phyloP scores from a whole-genome alignment of 2,113 vertebrate genomes.

The Coptodon rendalli region DNA sequence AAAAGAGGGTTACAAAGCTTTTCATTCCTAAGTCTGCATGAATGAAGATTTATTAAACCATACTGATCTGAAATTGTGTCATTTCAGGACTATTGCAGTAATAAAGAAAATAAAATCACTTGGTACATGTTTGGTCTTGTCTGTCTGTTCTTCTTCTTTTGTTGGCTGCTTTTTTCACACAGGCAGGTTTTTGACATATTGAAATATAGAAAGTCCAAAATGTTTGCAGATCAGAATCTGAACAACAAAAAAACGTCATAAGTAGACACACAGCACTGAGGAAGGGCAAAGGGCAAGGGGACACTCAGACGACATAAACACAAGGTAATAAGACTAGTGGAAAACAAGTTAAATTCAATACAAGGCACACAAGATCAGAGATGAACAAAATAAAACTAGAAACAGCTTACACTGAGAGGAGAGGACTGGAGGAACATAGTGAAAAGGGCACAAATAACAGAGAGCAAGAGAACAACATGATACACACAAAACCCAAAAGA shows the following conservation, averaged over 20 bases:
- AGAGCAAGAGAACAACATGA: not conserved
- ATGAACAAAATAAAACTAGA: not conserved
- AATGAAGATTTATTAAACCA: not conserved
- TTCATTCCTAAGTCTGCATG: not conserved
- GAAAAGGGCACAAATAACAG: not conserved
- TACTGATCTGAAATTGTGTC: not conserved
- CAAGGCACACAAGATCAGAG: not conserved
- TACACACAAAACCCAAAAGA: not conserved
- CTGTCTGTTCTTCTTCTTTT: not conserved
- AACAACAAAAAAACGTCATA: fast-evolving
- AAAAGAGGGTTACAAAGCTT: not conserved
- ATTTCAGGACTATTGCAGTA: not conserved
- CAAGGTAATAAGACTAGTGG: not conserved
- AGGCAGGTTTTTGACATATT: not conserved
- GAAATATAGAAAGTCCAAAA: not conserved
- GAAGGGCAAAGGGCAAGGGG: not conserved
- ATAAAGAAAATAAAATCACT: not conserved
- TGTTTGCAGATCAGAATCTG: not conserved
- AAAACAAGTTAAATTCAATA: not conserved
- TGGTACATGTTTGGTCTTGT: not conserved
- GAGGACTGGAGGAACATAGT: not conserved
- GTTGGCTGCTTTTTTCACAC: not conserved
- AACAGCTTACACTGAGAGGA: not conserved
- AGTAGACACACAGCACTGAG: not conserved
- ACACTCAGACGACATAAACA: not conserved